Base-by-base conservation (phyloP, 2,888 invertebrate genomes). In the Mellilla xanthometata region DNA sequence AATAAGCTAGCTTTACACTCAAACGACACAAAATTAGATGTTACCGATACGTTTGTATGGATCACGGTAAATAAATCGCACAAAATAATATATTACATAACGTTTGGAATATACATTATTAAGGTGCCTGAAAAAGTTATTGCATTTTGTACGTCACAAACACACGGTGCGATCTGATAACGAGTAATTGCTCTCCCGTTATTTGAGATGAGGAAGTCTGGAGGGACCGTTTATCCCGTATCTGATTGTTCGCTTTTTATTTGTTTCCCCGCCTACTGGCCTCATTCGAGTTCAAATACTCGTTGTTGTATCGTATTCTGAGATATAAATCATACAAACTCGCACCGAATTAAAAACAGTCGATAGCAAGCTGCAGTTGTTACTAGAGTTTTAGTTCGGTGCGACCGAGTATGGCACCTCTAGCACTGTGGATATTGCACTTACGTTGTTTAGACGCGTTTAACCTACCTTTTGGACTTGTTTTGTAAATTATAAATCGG, bases 401-500 rank as follows among this genome's bases (percentile, higher is more conserved):
- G 15, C 6, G 1, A 19, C 4, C 2, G n/a, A 19, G 1, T 19
- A 19, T 3, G 3, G 3, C 15, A 3, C 12, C 19, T 56, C 68
- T 58, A 66, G 75, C 80, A 81, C 82, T 81, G 81, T 81, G 77
- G 71, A 80, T 82, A 78, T 49, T 69, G 80, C 80, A 82, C 75
- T 60, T 56, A 57, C 51, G 41, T 58, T 68, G 60, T 68, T 60
- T 62, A 68, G 53, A 46, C 35, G 47, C 43, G 41, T 19, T 19
- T 3, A 41, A 45, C 49, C 55, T 54, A 47, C 56, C 59, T 43
- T 58, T 66, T 60, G 52, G 32, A 52, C 26, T 51, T 52, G 35
- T 55, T 60, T 56, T 45, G 45, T 68, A 46, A 49, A 55, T 46
- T 50, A 55, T 39, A 54, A 53, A 39, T 46, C 36, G 49, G 29